Conservation (phyloP, 2,888 invertebrate species). For the Lepidocyrtinus sp. region DNA sequence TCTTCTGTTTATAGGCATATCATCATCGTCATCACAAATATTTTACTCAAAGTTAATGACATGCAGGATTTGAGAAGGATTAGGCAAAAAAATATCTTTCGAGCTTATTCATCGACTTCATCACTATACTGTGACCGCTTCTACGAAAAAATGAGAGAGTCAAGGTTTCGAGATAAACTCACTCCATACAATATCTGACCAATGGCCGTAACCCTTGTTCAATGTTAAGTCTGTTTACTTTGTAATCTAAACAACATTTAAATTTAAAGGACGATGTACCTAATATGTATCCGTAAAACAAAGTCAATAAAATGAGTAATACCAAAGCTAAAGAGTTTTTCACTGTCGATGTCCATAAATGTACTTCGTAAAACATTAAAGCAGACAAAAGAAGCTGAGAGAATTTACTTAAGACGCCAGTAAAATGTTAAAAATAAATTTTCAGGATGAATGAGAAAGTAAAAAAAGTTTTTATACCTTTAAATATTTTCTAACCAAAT, state of each 20-base stretch:
- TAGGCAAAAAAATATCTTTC: background rate
- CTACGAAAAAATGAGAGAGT: background rate
- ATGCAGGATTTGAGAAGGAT: conserved; percentile 20
- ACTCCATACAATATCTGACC: background rate
- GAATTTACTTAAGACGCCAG: conserved; percentile 9
- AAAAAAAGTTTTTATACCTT: background rate
- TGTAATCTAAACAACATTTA: conserved; percentile 32
- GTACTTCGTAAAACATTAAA: background rate
- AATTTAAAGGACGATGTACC: conserved; percentile 4
- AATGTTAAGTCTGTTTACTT: background rate
- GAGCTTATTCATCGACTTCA: background rate
- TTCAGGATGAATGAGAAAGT: conserved; percentile 6
- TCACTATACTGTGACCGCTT: background rate
- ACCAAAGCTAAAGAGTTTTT: conserved; percentile 9
- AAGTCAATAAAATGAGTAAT: background rate
- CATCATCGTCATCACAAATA: background rate
- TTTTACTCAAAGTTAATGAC: conserved; percentile 26
- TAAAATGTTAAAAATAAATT: background rate
- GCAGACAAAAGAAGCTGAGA: background rate
- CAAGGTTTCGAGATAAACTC: conserved; percentile 1
- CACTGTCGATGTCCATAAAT: background rate
- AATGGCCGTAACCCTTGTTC: conserved; percentile 12
- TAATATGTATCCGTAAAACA: no score
- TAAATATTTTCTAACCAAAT: background rate
- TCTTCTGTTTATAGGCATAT: conserved; percentile 14